Conservation (phyloP, 2,797 vertebrate species). For the Ispidina lecontei region DNA sequence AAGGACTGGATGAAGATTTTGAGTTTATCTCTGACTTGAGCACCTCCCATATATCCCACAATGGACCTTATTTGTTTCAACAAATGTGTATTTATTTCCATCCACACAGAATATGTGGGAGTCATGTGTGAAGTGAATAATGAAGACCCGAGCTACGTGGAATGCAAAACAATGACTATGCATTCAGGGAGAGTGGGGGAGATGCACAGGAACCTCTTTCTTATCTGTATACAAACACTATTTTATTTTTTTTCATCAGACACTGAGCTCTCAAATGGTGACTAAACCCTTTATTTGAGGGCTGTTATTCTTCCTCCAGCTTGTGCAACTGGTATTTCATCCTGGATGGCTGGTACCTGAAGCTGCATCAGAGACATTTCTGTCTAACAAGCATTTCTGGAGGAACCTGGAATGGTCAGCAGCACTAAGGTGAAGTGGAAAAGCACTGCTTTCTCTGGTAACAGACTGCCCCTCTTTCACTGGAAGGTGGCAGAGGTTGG, state of each 20-base stretch:
- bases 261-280: neutral
- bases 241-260: neutral
- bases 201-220: neutral
- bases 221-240: neutral
- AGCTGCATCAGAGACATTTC: neutral
- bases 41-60: neutral
- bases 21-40: neutral
- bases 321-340: neutral
- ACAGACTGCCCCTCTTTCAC: neutral
- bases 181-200: neutral
- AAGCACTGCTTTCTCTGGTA: neutral
- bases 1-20: neutral
- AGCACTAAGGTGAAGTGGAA: neutral
- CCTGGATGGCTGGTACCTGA: neutral
- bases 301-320: slow-evolving; percentile 15
- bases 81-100: slow-evolving; percentile 11
- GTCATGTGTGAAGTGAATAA: slow-evolving; percentile 26
- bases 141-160: neutral
- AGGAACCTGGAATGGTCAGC: neutral
- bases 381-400: neutral
- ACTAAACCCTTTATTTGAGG: slow-evolving; percentile 46
- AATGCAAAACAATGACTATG: neutral
- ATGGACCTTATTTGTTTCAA: neutral
- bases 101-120: slow-evolving; percentile 25
- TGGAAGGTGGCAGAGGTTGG: neutral